These are phyloP conservation scores for Epinephelus malabaricus DNA, from an alignment of 2,797 vertebrate species.

Conservation along the genomic window DNA sequence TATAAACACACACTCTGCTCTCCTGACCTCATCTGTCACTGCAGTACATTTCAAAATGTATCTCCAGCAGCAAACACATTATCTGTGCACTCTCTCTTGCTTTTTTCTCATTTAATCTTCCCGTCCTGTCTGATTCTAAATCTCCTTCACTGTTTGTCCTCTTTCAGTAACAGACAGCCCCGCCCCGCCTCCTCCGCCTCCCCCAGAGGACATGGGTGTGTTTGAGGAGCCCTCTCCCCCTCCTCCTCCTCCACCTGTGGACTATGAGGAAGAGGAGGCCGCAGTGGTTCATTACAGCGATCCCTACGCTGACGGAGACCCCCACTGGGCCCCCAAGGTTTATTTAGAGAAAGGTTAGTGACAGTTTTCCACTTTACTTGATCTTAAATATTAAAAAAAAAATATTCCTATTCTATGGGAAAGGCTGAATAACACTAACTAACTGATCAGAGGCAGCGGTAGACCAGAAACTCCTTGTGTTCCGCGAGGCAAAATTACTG, in stretches of 20 bases:
- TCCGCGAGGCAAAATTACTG: too few species aligned
- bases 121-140: neutral
- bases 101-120: neutral
- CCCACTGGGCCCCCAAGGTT: conserved; percentile 96
- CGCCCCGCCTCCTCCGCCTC: conserved; percentile 95
- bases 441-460: too few species aligned
- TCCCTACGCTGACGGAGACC: conserved; percentile 97
- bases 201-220: conserved; percentile 94
- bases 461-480: too few species aligned
- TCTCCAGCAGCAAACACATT: neutral
- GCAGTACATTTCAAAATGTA: too few species aligned
- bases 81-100: neutral
- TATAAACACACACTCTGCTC: too few species aligned
- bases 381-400: too few species aligned
- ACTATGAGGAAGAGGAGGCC: conserved; percentile 98
- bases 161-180: conserved; percentile 96
- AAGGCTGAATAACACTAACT: too few species aligned
- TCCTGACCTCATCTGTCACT: neutral
- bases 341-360: conserved; percentile 96
- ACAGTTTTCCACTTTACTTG: neutral
- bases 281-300: conserved; percentile 96
- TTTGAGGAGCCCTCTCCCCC: conserved; percentile 96
- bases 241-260: conserved; percentile 95
- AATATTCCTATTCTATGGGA: too few species aligned
- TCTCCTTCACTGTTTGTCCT: neutral